phyloP scores from a whole-genome alignment of 1,140 invertebrate species.

The Triops cancriformis region DNA sequence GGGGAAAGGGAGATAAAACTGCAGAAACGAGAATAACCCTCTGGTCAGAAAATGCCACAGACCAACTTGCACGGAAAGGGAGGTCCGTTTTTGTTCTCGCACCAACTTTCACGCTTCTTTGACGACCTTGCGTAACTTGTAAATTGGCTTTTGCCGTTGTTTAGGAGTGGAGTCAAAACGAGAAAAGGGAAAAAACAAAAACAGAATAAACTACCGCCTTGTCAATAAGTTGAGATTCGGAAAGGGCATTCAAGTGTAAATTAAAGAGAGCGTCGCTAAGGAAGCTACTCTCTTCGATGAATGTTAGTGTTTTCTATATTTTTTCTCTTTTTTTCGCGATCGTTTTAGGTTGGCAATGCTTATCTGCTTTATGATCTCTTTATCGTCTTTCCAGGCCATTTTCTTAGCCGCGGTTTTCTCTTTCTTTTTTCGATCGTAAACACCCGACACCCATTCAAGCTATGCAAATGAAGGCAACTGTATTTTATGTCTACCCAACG shows the following conservation, averaged over 20 bases:
- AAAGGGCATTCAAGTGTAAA: neutral
- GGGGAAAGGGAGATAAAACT: neutral
- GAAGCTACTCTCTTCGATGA: no score
- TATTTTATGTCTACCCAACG: neutral
- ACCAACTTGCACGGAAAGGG: neutral
- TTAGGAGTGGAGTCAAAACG: no score
- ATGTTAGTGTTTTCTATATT: neutral
- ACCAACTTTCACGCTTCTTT: neutral
- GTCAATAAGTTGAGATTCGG: neutral
- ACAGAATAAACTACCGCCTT: no score
- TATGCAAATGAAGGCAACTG: constrained; percentile 10
- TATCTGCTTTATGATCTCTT: constrained; percentile 10
- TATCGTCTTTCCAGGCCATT: constrained; percentile 9
- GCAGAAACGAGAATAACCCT: neutral
- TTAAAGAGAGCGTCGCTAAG: neutral
- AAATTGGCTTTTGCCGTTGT: no score
- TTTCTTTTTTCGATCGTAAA: neutral
- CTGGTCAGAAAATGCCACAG: neutral
- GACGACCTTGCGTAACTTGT: neutral
- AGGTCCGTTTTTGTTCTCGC: neutral
- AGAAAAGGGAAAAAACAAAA: no score
- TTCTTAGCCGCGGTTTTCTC: neutral
- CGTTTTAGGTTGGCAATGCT: neutral
- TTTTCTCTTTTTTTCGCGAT: neutral
- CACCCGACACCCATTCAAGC: constrained; percentile 8